Evolutionary conservation across 2,797 vertebrate species (phyloP).

Genomic region (Orientallactaga sibirica): DNA sequence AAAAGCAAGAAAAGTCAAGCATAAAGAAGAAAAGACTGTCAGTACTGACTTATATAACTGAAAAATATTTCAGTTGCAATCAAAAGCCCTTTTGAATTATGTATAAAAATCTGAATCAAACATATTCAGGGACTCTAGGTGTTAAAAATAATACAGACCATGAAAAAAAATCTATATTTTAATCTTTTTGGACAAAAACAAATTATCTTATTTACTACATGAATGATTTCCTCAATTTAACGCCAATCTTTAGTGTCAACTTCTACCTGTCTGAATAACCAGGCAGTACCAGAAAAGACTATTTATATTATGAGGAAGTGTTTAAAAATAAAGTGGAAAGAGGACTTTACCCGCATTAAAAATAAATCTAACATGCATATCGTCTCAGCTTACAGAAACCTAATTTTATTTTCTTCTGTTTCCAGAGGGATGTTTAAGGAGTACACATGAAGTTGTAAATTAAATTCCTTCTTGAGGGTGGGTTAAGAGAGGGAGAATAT

Average conservation of each 20-base stretch:
- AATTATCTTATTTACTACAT: slow-evolving; percentile 94
- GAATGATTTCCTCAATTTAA: slow-evolving; percentile 95
- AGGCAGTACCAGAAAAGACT: slow-evolving; percentile 88
- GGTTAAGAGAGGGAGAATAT: not conserved
- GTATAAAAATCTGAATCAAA: slow-evolving; percentile 70
- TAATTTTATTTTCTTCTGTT: slow-evolving; percentile 87
- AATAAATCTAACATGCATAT: slow-evolving; percentile 84
- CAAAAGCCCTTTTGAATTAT: slow-evolving; percentile 78
- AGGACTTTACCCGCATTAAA: slow-evolving; percentile 82
- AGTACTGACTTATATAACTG: slow-evolving; percentile 40
- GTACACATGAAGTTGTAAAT: slow-evolving; percentile 73
- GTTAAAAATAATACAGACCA: slow-evolving; percentile 86
- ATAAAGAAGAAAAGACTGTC: slow-evolving; percentile 13
- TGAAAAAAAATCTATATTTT: slow-evolving; percentile 90
- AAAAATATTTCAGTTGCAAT: slow-evolving; percentile 63
- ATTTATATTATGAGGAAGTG: slow-evolving; percentile 85
- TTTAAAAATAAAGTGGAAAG: slow-evolving; percentile 85
- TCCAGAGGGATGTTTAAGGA: slow-evolving; percentile 79
- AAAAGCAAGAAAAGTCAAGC: slow-evolving; percentile 32
- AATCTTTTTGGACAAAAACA: slow-evolving; percentile 90
- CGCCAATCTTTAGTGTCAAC: slow-evolving; percentile 91
- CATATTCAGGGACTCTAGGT: slow-evolving; percentile 80
- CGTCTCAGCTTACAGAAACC: slow-evolving; percentile 84
- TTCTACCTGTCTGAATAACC: slow-evolving; percentile 90
- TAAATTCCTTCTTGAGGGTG: slow-evolving; percentile 68